These are phyloP conservation scores for Pseudopleuronectes americanus DNA, from an alignment of 2,797 vertebrate species.

Conservation along the genomic window DNA sequence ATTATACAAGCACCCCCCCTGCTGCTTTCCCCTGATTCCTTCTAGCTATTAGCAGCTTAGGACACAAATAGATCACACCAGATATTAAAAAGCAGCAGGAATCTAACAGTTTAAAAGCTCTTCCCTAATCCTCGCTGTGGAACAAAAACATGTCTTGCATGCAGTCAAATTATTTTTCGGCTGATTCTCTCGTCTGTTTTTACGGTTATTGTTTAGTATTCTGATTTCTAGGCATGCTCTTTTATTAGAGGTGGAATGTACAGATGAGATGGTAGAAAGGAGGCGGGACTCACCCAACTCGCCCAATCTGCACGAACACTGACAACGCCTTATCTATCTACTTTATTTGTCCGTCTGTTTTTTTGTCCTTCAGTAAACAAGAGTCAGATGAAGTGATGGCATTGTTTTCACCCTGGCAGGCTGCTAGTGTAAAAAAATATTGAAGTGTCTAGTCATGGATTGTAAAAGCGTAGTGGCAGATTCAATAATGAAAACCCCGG, in stretches of 20 bases:
- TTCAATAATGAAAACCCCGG: constrained; percentile 60
- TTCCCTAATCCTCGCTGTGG: constrained; percentile 57
- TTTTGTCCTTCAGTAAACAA: constrained; percentile 23
- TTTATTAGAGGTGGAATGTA: constrained; percentile 40
- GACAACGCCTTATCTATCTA: constrained; percentile 8
- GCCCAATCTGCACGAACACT: constrained; percentile 10
- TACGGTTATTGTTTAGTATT: constrained; percentile 60
- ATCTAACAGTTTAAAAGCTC: constrained; percentile 72
- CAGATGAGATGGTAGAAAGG: constrained; percentile 6
- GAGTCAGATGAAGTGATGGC: constrained; percentile 31
- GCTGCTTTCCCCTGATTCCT: constrained; percentile 72
- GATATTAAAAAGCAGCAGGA: constrained; percentile 81
- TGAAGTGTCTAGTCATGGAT: constrained; percentile 28
- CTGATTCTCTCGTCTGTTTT: constrained; percentile 46
- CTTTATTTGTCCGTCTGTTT: constrained; percentile 22
- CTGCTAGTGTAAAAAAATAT: constrained; percentile 36
- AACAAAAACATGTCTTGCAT: constrained; percentile 64
- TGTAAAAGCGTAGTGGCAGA: constrained; percentile 20
- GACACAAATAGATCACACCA: constrained; percentile 80
- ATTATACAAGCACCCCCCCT: constrained; percentile 71
- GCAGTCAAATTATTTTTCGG: constrained; percentile 57
- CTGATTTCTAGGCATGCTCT: constrained; percentile 30
- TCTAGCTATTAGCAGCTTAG: constrained; percentile 79
- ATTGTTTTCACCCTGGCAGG: constrained; percentile 35
- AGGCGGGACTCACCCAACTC: constrained; percentile 21